Base-by-base conservation (phyloP, 2,113 vertebrate genomes). In the Hirundichthys speculiger region DNA sequence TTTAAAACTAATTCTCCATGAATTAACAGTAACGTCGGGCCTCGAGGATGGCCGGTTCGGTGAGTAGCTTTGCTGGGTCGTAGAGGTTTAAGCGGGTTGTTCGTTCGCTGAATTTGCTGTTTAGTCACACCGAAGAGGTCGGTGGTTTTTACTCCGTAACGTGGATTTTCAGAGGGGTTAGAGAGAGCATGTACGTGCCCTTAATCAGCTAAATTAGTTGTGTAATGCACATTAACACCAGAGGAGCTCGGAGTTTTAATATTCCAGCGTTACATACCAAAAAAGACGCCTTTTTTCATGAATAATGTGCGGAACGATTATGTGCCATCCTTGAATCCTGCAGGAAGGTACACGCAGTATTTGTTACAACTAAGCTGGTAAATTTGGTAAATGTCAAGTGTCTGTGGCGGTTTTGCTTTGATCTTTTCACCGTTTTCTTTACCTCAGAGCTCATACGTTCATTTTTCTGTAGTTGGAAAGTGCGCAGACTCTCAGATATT, bases 1-100 rank as follows among this genome's bases (percentile, higher is more conserved):
- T 88, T 90, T 86, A 79, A 85, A 86, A 79, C 87, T 77, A 63
- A 84, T 59, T 94, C 91, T 93, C 91, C 90, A 95, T 96, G 95
- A 96, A 94, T 90, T 93, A 93, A 87, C 89, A 90, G 85, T 72
- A 77, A 84, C 91, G 83, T 85, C 88, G 86, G 93, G 93, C 94
- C 93, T 89, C 85, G 83, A 93, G 93, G 90, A 98, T 98, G 96
- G 94, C 95, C 93, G 91, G 86, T 91, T 95, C 93, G 95, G 96
- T 96, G 88, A 97, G 96, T 97, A 91, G 60, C 13, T 53, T 39
- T 21, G 25, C 22, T 6, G 5, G 1, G 16, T 13, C n/a, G 0
- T 18, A 19, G 42, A 47, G 52, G 49, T 1, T 19, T 46, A 13
- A 24, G 19, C 1, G 2, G 24, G 57, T 38, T 0, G 12, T 22